phyloP scores from a whole-genome alignment of 2,888 invertebrate genomes.

The Ormyrus labotus region DNA sequence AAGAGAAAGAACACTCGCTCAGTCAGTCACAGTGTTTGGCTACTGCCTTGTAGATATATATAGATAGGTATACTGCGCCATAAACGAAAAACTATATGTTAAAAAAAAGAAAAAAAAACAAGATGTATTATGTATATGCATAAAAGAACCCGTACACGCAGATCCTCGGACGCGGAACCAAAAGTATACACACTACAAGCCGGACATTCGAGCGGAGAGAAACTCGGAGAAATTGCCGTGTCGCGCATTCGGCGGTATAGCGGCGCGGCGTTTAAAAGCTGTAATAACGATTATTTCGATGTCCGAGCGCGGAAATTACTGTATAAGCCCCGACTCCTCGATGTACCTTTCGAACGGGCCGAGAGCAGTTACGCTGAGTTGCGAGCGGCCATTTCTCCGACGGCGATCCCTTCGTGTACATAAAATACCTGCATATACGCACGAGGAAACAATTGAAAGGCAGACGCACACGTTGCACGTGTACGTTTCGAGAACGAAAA shows the following conservation, averaged over 20 bases:
- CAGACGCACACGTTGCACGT: background rate
- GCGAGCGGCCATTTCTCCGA: background rate
- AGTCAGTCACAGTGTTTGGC: constrained; percentile 67
- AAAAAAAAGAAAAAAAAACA: constrained; percentile 60
- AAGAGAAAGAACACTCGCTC: constrained; percentile 56
- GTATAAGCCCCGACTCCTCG: too few relatives aligned
- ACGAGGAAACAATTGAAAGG: background rate
- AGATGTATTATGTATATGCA: constrained; percentile 62
- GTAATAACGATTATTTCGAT: too few relatives aligned
- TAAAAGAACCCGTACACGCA: constrained; percentile 44
- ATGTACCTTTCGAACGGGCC: too few relatives aligned
- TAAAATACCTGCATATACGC: constrained; percentile 1
- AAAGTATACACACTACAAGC: constrained; percentile 25
- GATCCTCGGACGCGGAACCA: background rate
- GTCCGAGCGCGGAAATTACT: too few relatives aligned
- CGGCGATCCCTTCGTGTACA: constrained; percentile 1
- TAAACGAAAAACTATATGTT: constrained; percentile 58
- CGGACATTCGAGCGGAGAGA: background rate
- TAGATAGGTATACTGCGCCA: constrained; percentile 64
- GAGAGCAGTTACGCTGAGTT: too few relatives aligned
- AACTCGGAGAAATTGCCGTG: background rate
- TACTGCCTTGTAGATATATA: constrained; percentile 69
- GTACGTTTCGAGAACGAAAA: constrained; percentile 5
- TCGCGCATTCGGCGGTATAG: too few relatives aligned
- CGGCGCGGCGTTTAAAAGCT: too few relatives aligned